These are phyloP conservation scores for Agonopterix arenella DNA, from an alignment of 2,888 invertebrate species.

Conservation along the genomic window DNA sequence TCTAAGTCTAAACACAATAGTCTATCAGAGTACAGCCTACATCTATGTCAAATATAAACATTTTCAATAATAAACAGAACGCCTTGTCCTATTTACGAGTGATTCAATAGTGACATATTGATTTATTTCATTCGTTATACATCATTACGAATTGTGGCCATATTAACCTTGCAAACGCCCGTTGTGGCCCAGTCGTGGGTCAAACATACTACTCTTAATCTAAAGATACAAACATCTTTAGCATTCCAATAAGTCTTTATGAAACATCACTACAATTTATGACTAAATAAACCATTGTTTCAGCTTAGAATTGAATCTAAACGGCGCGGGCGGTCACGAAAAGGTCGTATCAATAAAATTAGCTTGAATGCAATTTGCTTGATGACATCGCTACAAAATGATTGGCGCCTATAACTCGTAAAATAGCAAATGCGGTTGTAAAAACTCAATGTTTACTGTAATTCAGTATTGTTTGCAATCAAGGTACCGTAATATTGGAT, in stretches of 20 bases:
- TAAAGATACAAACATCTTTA: background rate
- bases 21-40: conserved; percentile 31
- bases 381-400: conserved; percentile 17
- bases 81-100: conserved; percentile 40
- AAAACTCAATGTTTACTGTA: conserved; percentile 15
- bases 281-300: conserved; percentile 1
- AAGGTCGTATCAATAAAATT: conserved; percentile 33
- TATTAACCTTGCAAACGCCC: conserved; percentile 7
- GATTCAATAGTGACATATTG: conserved; percentile 33
- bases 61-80: conserved; percentile 27
- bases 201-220: background rate
- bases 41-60: conserved; percentile 18
- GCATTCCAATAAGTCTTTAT: background rate
- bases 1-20: conserved; percentile 35
- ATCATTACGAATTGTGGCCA: conserved; percentile 16
- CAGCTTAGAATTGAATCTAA: conserved; percentile 21
- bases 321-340: conserved; percentile 19
- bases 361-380: conserved; percentile 13
- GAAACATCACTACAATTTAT: too few species aligned
- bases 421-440: conserved; percentile 22
- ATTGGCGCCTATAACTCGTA: conserved; percentile 24
- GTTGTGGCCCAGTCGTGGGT: background rate
- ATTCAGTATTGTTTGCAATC: background rate
- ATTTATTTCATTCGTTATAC: conserved; percentile 38
- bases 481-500: too few species aligned